phyloP scores from a whole-genome alignment of 2,797 vertebrate genomes.

The Erethizon dorsatum region DNA sequence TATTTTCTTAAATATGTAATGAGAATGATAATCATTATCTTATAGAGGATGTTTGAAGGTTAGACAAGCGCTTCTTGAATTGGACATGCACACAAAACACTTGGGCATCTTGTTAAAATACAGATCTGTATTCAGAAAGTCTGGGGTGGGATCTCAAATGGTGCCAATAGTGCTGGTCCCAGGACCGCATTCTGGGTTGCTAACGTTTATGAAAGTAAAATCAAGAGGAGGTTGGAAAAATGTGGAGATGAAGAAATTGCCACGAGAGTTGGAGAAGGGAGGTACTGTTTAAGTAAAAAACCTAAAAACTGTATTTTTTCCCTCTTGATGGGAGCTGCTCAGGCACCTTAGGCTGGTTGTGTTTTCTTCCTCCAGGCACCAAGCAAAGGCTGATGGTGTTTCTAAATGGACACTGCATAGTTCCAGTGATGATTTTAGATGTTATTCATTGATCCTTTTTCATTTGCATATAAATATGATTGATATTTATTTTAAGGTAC shows the following conservation, averaged over 20 bases:
- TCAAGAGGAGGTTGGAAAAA: conserved; percentile 51
- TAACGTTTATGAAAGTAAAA: conserved; percentile 22
- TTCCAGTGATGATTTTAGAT: neutral
- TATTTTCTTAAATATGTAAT: conserved; percentile 34
- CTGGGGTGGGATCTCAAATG: neutral
- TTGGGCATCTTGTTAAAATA: conserved; percentile 35
- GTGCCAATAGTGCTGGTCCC: neutral
- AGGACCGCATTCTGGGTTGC: neutral
- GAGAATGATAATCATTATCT: conserved; percentile 1
- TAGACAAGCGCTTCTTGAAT: neutral
- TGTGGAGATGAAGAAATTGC: neutral
- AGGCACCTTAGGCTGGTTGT: neutral
- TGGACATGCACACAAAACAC: neutral
- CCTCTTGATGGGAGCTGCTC: neutral
- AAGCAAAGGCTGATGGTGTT: neutral
- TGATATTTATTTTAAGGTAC: conserved; percentile 15
- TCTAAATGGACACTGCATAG: neutral
- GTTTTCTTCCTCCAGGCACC: neutral
- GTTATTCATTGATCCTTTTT: neutral
- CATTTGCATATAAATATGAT: neutral
- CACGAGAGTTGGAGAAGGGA: neutral
- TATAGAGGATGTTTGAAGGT: neutral
- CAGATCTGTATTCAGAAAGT: conserved; percentile 13
- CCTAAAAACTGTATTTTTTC: neutral
- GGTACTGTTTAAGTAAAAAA: conserved; percentile 20